Evolutionary conservation across 2,888 invertebrate genomes (phyloP), one percentile per base, ranked within the genome.

Genomic region (Alitta virens): DNA sequence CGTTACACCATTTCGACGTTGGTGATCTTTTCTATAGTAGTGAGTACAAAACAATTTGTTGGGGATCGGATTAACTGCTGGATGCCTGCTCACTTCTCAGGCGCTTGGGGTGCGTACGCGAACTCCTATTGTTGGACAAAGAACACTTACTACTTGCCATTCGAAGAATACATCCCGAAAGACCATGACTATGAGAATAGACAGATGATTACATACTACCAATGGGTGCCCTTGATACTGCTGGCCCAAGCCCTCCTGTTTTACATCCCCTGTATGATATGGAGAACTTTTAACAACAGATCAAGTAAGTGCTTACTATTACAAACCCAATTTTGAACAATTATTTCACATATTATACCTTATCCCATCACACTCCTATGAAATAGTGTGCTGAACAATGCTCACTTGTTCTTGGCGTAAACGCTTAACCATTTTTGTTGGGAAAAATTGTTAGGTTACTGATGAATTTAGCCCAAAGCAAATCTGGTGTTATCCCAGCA

Each of bases 61-160:
- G 70, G 70, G 3, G 68, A 69, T 12, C 67, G 66, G 7, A 71
- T 71, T 27, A 66, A 64, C 49, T 71, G 71, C 66, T 71, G 71
- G 71, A 70, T 71, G 1, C 71, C 71, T 3, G 70, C 71, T 7
- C 70, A 71, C 46, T 71, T 71, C 62, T 68, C 68, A 9, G 67
- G 67, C 7, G 66, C 64, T 54, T 68, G 68, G 27, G 71, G 69
- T 56, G 65, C 65, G 33, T 71, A 71, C 63, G 66, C 71, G n/a
- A 69, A 71, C 65, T 64, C 63, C 52, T 71, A 68, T 64, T 71
- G 71, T 63, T 71, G 71, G 71, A 65, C 71, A 14, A 59, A 66
- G 33, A 71, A 71, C 59, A 71, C 71, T 1, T 71, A 71, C 61
- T 71, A 70, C 40, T 65, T 71, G 14, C 68, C 71, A 0, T 71